Conservation (phyloP, 2,113 vertebrate species). For the Dromaius novaehollandiae region DNA sequence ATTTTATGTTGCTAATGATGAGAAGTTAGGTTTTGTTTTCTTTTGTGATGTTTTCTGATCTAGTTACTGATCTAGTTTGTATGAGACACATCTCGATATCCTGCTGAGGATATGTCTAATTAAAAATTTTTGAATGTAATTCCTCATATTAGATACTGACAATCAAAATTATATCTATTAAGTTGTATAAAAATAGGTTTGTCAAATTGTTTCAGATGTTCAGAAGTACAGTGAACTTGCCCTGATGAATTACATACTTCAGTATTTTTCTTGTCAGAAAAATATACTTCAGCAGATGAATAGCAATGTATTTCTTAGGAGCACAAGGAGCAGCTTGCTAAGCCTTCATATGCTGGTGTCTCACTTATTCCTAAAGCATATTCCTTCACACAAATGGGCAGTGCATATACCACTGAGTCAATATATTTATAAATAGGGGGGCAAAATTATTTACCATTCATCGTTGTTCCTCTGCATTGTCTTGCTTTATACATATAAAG, state of each 20-base stretch:
- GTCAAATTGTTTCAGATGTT: not conserved
- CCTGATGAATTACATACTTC: not conserved
- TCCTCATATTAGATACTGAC: not conserved
- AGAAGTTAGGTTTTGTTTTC: not conserved
- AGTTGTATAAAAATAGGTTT: not conserved
- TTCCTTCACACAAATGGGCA: not conserved
- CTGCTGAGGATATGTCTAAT: not conserved
- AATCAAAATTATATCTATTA: not conserved
- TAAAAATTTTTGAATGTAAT: not conserved
- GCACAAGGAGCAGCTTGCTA: not conserved
- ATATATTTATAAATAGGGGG: not conserved
- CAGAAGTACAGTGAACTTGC: not conserved
- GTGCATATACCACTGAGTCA: not conserved
- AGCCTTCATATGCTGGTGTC: not conserved
- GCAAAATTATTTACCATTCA: not conserved
- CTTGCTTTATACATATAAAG: not conserved
- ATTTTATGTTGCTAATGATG: not conserved
- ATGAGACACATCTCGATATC: not conserved
- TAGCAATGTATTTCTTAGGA: not conserved
- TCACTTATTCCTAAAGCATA: not conserved
- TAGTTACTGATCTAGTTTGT: not conserved
- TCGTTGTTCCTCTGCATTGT: not conserved
- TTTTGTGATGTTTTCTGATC: not conserved
- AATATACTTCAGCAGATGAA: not conserved
- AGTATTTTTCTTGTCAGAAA: not conserved